phyloP scores from a whole-genome alignment of 2,113 vertebrate genomes.

The Gambusia holbrooki region DNA sequence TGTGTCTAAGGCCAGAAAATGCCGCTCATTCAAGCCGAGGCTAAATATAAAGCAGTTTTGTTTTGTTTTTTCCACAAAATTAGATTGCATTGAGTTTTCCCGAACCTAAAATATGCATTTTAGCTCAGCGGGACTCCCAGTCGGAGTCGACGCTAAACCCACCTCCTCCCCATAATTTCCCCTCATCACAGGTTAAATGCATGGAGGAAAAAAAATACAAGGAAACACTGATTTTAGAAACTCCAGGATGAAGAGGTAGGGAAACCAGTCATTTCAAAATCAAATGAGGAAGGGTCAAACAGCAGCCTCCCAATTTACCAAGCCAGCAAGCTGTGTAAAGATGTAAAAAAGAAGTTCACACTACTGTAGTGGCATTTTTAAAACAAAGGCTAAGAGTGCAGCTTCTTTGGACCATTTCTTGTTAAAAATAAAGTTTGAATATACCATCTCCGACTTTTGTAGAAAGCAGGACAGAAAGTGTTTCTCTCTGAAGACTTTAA shows the following conservation, averaged over 20 bases:
- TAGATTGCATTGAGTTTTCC: conserved; percentile 33
- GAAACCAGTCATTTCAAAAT: conserved; percentile 28
- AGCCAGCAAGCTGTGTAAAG: background rate
- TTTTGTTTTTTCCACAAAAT: conserved; percentile 23
- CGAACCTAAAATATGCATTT: conserved; percentile 24
- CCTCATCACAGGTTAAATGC: conserved; percentile 45
- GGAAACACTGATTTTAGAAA: conserved; percentile 76
- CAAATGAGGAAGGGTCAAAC: background rate
- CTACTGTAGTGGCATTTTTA: conserved; percentile 72
- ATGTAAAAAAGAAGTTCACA: conserved; percentile 49
- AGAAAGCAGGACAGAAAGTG: background rate
- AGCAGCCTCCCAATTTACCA: background rate
- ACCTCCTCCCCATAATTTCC: conserved; percentile 26
- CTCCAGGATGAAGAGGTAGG: conserved; percentile 68
- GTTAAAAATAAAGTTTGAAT: conserved; percentile 4
- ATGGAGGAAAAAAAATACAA: conserved; percentile 35
- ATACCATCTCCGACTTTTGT: background rate
- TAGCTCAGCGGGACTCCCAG: conserved; percentile 47
- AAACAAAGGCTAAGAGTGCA: conserved; percentile 38
- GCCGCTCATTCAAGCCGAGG: conserved; percentile 38
- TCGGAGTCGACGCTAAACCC: conserved; percentile 18
- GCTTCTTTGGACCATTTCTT: conserved; percentile 47
- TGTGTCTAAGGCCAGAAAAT: conserved; percentile 32
- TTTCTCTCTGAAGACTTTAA: background rate
- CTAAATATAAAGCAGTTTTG: conserved; percentile 15